phyloP scores from a whole-genome alignment of 2,888 invertebrate genomes.

The Bellardia pandia region DNA sequence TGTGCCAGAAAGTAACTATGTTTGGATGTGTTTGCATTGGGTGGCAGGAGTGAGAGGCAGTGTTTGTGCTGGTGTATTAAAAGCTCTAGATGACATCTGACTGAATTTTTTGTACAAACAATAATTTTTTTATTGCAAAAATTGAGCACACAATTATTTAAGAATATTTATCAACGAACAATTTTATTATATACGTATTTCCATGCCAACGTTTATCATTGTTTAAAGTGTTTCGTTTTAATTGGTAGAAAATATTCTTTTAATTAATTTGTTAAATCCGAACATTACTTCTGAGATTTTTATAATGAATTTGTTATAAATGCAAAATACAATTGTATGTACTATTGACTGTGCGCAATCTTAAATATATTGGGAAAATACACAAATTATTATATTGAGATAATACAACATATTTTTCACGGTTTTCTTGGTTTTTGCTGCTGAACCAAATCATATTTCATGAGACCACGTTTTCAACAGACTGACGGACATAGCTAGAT shows the following conservation, averaged over 20 bases:
- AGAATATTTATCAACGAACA: conserved; percentile 12
- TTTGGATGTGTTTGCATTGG: background rate
- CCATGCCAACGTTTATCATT: conserved; percentile 33
- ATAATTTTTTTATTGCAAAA: background rate
- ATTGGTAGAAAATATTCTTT: conserved; percentile 45
- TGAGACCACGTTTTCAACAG: too few species aligned
- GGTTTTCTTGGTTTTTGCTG: too few species aligned
- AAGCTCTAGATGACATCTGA: background rate
- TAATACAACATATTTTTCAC: too few species aligned
- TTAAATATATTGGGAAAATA: too few species aligned
- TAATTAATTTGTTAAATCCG: background rate
- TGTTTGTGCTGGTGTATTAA: background rate
- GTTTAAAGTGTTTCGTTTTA: conserved; percentile 49
- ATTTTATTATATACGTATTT: background rate
- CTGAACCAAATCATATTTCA: too few species aligned
- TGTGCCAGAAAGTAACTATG: background rate
- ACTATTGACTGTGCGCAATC: too few species aligned
- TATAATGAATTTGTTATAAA: background rate
- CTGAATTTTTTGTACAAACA: conserved; percentile 23
- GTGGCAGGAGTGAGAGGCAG: too few species aligned
- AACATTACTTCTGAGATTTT: background rate
- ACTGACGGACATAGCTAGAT: too few species aligned
- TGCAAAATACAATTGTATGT: background rate
- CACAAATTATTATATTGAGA: too few species aligned
- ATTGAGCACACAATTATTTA: conserved; percentile 10